phyloP scores from a whole-genome alignment of 2,888 invertebrate genomes.

The Nymphalis polychloros region DNA sequence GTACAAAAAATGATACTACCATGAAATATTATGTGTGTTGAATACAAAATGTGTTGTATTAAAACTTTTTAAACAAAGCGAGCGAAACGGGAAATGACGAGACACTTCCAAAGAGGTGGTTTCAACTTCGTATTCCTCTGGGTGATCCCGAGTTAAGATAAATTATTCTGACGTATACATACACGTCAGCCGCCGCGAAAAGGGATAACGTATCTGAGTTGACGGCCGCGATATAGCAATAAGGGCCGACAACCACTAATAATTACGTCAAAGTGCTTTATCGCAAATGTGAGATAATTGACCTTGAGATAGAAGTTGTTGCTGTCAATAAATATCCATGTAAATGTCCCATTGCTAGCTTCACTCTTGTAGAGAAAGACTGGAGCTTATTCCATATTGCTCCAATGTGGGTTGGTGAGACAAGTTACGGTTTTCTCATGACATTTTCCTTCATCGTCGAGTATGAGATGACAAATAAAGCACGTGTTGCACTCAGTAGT shows the following conservation, averaged over 20 bases:
- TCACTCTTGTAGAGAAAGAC: too few species aligned
- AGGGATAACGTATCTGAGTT: conserved; percentile 65
- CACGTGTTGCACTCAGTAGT: too few species aligned
- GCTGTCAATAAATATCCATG: too few species aligned
- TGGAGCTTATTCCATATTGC: too few species aligned
- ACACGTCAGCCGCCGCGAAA: conserved; percentile 53
- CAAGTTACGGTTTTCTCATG: too few species aligned
- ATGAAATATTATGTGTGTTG: conserved; percentile 11
- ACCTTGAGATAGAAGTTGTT: too few species aligned
- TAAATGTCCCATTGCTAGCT: too few species aligned
- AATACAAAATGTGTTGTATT: conserved; percentile 22
- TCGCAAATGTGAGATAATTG: too few species aligned
- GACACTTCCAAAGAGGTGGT: conserved; percentile 34
- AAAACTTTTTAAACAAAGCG: conserved; percentile 30
- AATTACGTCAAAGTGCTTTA: background rate
- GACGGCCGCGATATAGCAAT: conserved; percentile 59
- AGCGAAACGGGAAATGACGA: conserved; percentile 31
- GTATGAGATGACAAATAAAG: too few species aligned
- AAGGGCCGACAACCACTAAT: conserved; percentile 34
- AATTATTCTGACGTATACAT: conserved; percentile 51
- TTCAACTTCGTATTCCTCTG: conserved; percentile 36
- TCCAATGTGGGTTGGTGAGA: too few species aligned
- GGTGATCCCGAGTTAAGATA: conserved; percentile 40
- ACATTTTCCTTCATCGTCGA: too few species aligned
- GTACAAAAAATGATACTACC: background rate